Evolutionary conservation across 2,797 vertebrate species (phyloP).

Genomic region (Cetoscarus ocellatus): DNA sequence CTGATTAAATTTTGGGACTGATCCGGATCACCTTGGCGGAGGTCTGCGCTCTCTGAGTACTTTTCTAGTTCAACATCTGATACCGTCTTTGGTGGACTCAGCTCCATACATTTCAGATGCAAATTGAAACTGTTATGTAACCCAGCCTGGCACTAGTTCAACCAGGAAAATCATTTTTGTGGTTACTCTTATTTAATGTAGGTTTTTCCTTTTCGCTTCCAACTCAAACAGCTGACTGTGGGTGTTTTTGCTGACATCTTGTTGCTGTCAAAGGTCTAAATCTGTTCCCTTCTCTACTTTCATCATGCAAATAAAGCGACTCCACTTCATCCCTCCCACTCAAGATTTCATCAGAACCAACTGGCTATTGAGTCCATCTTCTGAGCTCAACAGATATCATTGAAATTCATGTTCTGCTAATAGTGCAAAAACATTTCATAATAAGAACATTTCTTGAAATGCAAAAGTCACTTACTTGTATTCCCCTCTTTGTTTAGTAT

Average conservation of each 20-base stretch:
- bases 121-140: slow-evolving; percentile 15
- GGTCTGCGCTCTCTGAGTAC: too few species aligned
- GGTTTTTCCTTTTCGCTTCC: neutral
- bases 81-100: slow-evolving; percentile 18
- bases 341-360: neutral
- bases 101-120: slow-evolving; percentile 14
- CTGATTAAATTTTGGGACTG: too few species aligned
- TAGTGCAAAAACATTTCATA: neutral
- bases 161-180: neutral
- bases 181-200: neutral
- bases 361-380: neutral
- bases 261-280: slow-evolving; percentile 1
- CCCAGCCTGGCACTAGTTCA: slow-evolving; percentile 4
- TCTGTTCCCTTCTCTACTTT: neutral
- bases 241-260: neutral
- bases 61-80: slow-evolving; percentile 12
- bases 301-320: neutral
- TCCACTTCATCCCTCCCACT: neutral
- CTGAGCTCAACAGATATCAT: neutral
- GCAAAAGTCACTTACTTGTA: too few species aligned
- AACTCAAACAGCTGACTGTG: neutral
- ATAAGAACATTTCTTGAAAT: neutral
- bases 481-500: too few species aligned
- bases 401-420: neutral
- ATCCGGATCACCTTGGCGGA: too few species aligned